Evolutionary conservation across 1,140 invertebrate species (phyloP).

Genomic region (Tigriopus japonicus): DNA sequence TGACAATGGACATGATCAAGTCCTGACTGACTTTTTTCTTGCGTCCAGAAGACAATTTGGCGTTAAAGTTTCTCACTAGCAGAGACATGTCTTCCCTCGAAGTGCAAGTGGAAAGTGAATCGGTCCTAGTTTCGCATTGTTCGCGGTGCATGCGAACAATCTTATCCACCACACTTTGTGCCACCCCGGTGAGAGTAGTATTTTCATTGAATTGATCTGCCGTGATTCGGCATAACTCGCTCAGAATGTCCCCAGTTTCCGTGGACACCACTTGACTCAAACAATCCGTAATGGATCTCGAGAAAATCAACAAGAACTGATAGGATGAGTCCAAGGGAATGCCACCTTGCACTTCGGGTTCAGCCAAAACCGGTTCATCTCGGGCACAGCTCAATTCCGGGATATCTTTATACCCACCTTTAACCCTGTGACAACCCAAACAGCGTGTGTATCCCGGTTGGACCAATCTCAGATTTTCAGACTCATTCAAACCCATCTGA

Average conservation of each 20-base stretch:
- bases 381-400: neutral
- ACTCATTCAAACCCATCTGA: neutral
- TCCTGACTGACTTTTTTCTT: neutral
- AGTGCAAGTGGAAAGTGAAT: neutral
- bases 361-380: neutral
- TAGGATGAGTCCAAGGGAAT: neutral
- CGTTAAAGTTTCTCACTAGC: slow-evolving; percentile 3
- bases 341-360: neutral
- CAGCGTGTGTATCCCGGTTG: neutral
- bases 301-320: slow-evolving; percentile 2
- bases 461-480: neutral
- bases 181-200: slow-evolving; percentile 2
- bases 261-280: neutral
- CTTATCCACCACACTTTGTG: slow-evolving; percentile 12
- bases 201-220: neutral
- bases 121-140: neutral
- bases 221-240: neutral
- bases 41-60: neutral
- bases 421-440: slow-evolving; percentile 2
- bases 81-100: slow-evolving; percentile 9
- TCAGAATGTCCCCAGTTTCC: neutral
- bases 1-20: neutral
- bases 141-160: slow-evolving; percentile 6
- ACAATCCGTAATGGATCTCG: neutral
- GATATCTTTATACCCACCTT: neutral